A percentile compares a stretch with the other conserved stretches of the same genome.
Conservation (phyloP, 2,113 vertebrate genomes). For the Pseudopipra pipra region DNA sequence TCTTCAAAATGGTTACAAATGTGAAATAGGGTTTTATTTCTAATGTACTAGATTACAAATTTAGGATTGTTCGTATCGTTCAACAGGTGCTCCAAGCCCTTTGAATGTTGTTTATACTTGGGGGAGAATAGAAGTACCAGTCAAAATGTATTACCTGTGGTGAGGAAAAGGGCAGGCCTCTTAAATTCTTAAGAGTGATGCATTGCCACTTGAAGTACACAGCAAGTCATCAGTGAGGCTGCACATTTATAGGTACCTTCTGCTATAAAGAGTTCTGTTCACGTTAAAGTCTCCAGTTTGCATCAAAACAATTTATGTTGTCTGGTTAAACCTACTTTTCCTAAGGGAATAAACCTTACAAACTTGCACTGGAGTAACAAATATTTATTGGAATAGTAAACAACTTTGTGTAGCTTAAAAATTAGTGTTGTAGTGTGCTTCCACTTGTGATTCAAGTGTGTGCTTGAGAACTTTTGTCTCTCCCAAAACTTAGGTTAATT, state of each 20-base stretch:
- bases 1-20: background rate
- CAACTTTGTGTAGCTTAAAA: background rate
- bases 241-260: background rate
- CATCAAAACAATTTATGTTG: background rate
- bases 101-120: background rate
- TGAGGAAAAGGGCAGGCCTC: background rate
- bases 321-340: background rate
- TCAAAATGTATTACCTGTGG: background rate
- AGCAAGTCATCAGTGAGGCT: background rate
- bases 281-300: background rate
- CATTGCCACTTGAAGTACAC: background rate
- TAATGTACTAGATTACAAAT: background rate
- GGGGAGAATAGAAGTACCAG: background rate
- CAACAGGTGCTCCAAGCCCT: background rate
- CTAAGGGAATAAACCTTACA: background rate
- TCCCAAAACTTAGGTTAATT: background rate
- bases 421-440: accelerated
- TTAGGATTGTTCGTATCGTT: background rate
- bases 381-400: background rate
- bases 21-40: background rate
- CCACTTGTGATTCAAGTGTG: background rate
- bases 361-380: background rate
- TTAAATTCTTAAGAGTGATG: background rate
- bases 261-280: background rate
- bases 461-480: background rate